phyloP scores from a whole-genome alignment of 2,888 invertebrate species.

The Stomorhina lunata region DNA sequence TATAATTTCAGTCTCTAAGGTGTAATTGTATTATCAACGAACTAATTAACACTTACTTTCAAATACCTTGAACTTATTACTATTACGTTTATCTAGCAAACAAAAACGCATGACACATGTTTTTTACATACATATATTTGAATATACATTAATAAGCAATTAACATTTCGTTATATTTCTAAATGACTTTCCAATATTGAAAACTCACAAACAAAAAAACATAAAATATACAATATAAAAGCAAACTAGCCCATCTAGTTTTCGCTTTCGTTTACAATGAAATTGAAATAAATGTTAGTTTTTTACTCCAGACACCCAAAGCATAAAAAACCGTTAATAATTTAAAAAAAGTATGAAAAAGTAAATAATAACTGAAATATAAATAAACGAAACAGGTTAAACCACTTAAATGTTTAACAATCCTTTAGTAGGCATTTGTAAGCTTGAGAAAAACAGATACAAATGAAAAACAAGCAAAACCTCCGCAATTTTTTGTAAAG shows the following conservation, averaged over 20 bases:
- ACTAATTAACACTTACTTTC: too few species aligned
- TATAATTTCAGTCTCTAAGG: too few species aligned
- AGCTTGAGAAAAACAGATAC: not conserved
- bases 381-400: conserved; percentile 50
- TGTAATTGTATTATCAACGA: too few species aligned
- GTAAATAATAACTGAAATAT: not conserved
- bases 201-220: not conserved
- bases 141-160: too few species aligned
- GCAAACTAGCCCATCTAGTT: conserved; percentile 58
- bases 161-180: not conserved
- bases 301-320: not conserved
- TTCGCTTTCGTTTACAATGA: conserved; percentile 55
- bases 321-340: conserved; percentile 28
- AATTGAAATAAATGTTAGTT: not conserved
- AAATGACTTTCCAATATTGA: conserved; percentile 44
- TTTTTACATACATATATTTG: not conserved
- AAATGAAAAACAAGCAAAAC: not conserved
- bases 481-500: not conserved
- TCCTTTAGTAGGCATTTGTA: conserved; percentile 38
- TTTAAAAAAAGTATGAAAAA: conserved; percentile 22
- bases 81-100: not conserved
- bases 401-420: conserved; percentile 43
- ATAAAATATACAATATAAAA: not conserved
- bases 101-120: not conserved
- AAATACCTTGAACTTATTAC: too few species aligned